Evolutionary conservation across 2,797 vertebrate genomes (phyloP).

Genomic region (Eospalax fontanierii): DNA sequence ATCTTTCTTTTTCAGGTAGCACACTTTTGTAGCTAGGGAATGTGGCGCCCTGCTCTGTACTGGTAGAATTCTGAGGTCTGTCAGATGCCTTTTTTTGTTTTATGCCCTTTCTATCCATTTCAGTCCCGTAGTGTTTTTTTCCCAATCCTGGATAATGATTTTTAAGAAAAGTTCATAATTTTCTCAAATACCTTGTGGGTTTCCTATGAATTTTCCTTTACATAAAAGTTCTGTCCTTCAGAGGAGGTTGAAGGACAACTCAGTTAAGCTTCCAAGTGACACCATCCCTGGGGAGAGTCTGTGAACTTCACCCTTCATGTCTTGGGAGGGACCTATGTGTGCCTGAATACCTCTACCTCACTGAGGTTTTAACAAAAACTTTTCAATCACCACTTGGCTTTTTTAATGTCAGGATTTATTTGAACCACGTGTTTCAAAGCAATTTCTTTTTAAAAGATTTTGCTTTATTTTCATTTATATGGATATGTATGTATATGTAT

Average conservation of each 20-base stretch:
- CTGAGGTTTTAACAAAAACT: slow-evolving; percentile 28
- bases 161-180: not conserved
- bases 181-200: slow-evolving; percentile 26
- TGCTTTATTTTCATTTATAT: not conserved
- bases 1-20: not conserved
- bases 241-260: not conserved
- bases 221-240: not conserved
- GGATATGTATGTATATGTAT: not conserved
- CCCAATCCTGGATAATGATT: not conserved
- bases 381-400: not conserved
- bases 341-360: not conserved
- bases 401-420: not conserved
- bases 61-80: slow-evolving; percentile 17
- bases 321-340: not conserved
- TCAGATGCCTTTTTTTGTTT: slow-evolving; percentile 18
- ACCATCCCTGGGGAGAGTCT: not conserved
- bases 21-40: not conserved
- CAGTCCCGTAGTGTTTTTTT: not conserved
- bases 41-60: slow-evolving; percentile 22
- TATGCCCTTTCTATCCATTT: slow-evolving; percentile 19
- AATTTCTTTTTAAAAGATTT: slow-evolving; percentile 34
- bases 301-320: not conserved
- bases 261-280: not conserved
- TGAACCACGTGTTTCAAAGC: not conserved
- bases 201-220: slow-evolving; percentile 43